Evolutionary conservation across 2,888 invertebrate species (phyloP), one percentile per base, ranked within the genome.

Genomic region (Mythimna vitellina): DNA sequence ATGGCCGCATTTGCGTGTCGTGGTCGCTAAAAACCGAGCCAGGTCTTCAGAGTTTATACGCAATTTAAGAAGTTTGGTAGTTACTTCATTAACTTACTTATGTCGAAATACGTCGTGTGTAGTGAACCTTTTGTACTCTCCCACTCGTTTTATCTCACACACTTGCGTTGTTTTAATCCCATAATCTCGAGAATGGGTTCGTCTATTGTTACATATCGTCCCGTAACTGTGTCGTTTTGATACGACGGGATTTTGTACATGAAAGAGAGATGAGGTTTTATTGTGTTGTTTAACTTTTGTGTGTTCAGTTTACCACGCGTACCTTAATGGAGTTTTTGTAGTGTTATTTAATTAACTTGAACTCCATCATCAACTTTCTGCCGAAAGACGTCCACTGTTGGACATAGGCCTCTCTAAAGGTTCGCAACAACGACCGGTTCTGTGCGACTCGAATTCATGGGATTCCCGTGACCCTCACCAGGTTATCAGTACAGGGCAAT

Each of bases 151-250:
- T 32, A 9, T 60, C 20, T 17, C 56, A 56, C 22, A 70, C 62
- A 70, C 63, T 70, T 68, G 64, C 62, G 72, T 82, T 84, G 79
- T 81, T 79, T 72, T 74, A 82, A 76, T 80, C 80, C 54, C 29
- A 65, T 83, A 82, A 84, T 82, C 85, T 65, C 54, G 63, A 72
- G 70, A 77, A 75, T 72, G 72, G 65, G 68, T 49, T 57, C 58
- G 53, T 49, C 73, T 76, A 76, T 83, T 79, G 79, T 83, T 64
- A 65, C 56, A 63, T 70, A 73, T 84, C 76, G 79, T 82, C 65
- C 32, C 42, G 53, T 65, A 29, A 38, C 25, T 65, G 49, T 32
- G 57, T 65, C 49, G 56, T 65, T 70, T 54, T 83, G 32, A 63
- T 29, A 65, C 65, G 38, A 46, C 10, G 53, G 57, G 66, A 65